These are phyloP conservation scores for Protonemura montana DNA, from an alignment of 2,888 invertebrate species.

Conservation along the genomic window DNA sequence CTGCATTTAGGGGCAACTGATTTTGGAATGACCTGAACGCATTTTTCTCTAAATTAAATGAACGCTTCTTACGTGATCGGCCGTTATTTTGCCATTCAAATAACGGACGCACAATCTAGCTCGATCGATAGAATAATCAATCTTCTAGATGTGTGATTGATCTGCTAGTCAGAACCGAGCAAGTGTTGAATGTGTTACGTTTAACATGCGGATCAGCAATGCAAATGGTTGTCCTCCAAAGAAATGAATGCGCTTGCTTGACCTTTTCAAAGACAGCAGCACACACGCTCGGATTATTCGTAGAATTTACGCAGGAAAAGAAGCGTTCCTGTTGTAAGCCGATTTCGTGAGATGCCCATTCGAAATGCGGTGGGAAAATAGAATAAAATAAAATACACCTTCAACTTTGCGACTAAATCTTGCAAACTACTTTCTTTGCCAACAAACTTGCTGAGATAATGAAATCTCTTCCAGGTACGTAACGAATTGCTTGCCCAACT, in stretches of 20 bases:
- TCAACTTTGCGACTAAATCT: not conserved
- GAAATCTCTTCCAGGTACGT: not conserved
- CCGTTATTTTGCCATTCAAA: not conserved
- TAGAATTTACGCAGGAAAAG: not conserved
- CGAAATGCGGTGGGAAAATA: not conserved
- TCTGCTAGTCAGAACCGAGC: not conserved
- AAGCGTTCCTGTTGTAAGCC: not conserved
- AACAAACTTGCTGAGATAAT: not conserved
- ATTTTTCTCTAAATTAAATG: not conserved
- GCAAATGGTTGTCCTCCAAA: not conserved
- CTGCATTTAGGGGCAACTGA: not conserved
- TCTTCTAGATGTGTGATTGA: not conserved
- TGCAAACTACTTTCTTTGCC: not conserved
- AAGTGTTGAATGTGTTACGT: not conserved
- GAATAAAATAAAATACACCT: not conserved
- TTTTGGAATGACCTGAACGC: not conserved
- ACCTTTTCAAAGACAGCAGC: not conserved
- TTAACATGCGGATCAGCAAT: not conserved
- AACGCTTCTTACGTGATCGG: not conserved
- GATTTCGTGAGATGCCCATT: not conserved
- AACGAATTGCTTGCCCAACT: slow-evolving; percentile 16
- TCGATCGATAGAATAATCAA: not conserved
- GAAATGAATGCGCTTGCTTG: not conserved
- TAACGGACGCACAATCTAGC: not conserved
- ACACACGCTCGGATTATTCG: not conserved